Evolutionary conservation across 2,113 vertebrate genomes (phyloP).

Genomic region (Heterotis niloticus): DNA sequence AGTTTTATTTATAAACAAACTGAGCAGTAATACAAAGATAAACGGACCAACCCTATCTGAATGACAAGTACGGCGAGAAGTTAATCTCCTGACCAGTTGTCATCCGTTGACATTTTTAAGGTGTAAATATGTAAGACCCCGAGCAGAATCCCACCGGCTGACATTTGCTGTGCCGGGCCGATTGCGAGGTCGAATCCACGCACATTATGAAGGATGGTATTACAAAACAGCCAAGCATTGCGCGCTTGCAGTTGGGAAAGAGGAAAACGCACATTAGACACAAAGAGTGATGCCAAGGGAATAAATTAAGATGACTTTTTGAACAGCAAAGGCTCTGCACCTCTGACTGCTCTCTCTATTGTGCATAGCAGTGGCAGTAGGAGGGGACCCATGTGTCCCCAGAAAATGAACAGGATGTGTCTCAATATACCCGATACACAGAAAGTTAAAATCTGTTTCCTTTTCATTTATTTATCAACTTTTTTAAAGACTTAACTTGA

Average conservation of each 20-base stretch:
- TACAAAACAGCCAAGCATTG: neutral
- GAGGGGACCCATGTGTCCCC: neutral
- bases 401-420: neutral
- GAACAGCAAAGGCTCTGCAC: constrained; percentile 31
- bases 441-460: no score
- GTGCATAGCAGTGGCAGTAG: neutral
- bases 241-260: constrained; percentile 24
- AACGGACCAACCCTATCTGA: neutral
- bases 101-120: constrained; percentile 57
- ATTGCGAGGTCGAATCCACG: constrained; percentile 58
- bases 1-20: no score
- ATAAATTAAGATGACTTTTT: constrained; percentile 50
- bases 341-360: neutral
- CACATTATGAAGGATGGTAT: constrained; percentile 56
- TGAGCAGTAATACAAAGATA: neutral
- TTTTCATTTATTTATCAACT: no score
- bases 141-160: constrained; percentile 49
- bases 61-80: neutral
- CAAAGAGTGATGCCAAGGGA: constrained; percentile 46
- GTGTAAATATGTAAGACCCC: constrained; percentile 47
- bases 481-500: no score
- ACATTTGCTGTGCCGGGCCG: constrained; percentile 51
- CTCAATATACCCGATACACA: no score
- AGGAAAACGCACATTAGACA: constrained; percentile 48
- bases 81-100: constrained; percentile 55